Evolutionary conservation across 2,113 vertebrate genomes (phyloP).

Genomic region (Oncorhynchus masou): DNA sequence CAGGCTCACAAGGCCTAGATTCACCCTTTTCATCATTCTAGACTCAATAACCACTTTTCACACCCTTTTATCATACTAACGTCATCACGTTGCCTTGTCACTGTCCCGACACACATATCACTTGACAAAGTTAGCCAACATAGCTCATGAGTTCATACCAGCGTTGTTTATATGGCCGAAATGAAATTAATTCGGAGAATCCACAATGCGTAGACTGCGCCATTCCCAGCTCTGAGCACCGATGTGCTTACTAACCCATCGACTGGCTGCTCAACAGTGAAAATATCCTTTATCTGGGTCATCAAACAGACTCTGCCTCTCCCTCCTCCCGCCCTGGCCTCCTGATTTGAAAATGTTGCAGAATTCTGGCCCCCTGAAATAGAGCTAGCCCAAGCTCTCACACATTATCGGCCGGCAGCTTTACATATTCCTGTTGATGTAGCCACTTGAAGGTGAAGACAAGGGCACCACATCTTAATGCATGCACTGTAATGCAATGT

Average conservation of each 20-base stretch:
- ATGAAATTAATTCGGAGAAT: not conserved
- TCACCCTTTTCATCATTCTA: not conserved
- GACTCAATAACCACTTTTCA: too few relatives aligned
- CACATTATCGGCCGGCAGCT: not conserved
- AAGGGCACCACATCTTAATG: slow-evolving; percentile 13
- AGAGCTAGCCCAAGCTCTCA: not conserved
- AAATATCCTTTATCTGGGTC: slow-evolving; percentile 56
- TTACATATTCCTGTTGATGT: slow-evolving; percentile 3
- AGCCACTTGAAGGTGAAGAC: slow-evolving; percentile 23
- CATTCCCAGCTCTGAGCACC: slow-evolving; percentile 35
- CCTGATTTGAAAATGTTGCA: slow-evolving; percentile 9
- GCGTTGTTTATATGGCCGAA: slow-evolving; percentile 8
- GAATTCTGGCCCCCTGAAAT: slow-evolving; percentile 18
- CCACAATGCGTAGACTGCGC: slow-evolving; percentile 13
- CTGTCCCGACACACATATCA: not conserved
- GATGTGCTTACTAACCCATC: slow-evolving; percentile 44
- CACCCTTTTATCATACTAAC: too few relatives aligned
- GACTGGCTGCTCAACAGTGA: slow-evolving; percentile 12
- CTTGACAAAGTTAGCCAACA: not conserved
- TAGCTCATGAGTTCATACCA: not conserved
- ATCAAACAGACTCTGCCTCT: slow-evolving; percentile 27
- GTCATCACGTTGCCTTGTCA: not conserved
- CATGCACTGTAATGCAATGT: not conserved
- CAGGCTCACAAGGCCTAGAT: not conserved
- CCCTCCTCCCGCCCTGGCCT: slow-evolving; percentile 16